These are phyloP conservation scores for Drosophila tsacasi DNA, from an alignment of 1,140 invertebrate species.

Conservation along the genomic window DNA sequence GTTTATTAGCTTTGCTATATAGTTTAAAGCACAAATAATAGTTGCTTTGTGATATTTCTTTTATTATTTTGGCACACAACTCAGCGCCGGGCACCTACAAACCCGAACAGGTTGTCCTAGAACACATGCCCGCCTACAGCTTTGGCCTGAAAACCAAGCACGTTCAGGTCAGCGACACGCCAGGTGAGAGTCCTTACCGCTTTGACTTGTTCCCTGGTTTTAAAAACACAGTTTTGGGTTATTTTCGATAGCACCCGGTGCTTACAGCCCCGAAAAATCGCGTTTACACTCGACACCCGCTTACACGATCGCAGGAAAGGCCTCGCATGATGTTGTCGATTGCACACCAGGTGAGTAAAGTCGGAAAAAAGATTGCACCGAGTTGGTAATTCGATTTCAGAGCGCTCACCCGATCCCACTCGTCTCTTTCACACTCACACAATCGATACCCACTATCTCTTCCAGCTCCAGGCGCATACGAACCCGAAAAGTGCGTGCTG, in stretches of 20 bases:
- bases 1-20: too few species aligned
- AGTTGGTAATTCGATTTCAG: not conserved
- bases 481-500: slow-evolving; percentile 90
- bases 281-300: slow-evolving; percentile 85
- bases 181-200: slow-evolving; percentile 48
- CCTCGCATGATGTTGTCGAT: slow-evolving; percentile 88
- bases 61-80: slow-evolving; percentile 77
- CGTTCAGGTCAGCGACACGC: slow-evolving; percentile 81
- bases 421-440: not conserved
- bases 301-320: slow-evolving; percentile 87
- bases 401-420: not conserved
- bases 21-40: not conserved
- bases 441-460: slow-evolving; percentile 12
- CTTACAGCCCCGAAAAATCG: slow-evolving; percentile 86
- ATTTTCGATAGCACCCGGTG: slow-evolving; percentile 85
- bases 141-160: slow-evolving; percentile 87
- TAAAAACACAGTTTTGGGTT: not conserved
- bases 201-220: not conserved
- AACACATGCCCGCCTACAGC: slow-evolving; percentile 87
- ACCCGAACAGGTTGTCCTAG: slow-evolving; percentile 88
- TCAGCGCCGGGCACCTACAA: slow-evolving; percentile 87
- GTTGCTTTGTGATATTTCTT: slow-evolving; percentile 41
- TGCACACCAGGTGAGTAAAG: slow-evolving; percentile 86
- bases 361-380: too few species aligned
- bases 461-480: slow-evolving; percentile 91